A percentile compares a stretch with the other conserved stretches of the same genome.
phyloP scores from a whole-genome alignment of 2,797 vertebrate genomes.

The Syngnathus acus region DNA sequence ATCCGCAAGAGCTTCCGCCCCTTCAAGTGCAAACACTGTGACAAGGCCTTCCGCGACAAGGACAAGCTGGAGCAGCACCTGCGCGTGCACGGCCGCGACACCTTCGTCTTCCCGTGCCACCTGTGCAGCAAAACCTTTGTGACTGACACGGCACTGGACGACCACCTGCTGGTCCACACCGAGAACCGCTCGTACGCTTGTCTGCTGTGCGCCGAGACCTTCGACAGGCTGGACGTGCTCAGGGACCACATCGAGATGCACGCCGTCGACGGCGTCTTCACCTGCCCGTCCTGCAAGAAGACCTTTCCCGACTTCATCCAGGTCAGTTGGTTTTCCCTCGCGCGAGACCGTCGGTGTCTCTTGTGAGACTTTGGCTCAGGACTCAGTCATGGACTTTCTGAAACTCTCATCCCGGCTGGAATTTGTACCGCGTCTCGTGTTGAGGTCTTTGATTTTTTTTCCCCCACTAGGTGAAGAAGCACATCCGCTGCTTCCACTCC shows the following conservation, averaged over 20 bases:
- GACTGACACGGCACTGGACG: constrained; percentile 81
- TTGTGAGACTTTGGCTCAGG: not conserved
- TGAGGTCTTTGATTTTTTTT: not conserved
- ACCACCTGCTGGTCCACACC: constrained; percentile 88
- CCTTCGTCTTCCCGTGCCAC: constrained; percentile 86
- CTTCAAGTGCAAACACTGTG: constrained; percentile 92
- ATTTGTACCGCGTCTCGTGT: not conserved
- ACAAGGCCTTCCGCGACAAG: constrained; percentile 94
- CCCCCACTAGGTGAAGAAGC: constrained; percentile 85
- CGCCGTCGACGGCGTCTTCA: constrained; percentile 83
- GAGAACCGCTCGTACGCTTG: constrained; percentile 95
- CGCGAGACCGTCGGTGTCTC: not conserved
- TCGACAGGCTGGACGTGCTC: constrained; percentile 88
- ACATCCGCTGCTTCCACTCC: constrained; percentile 95
- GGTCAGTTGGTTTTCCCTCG: constrained; percentile 60
- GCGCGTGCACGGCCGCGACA: constrained; percentile 86
- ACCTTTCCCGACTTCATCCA: constrained; percentile 94
- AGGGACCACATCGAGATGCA: constrained; percentile 92
- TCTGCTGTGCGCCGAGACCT: constrained; percentile 86
- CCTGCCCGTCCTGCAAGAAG: constrained; percentile 94
- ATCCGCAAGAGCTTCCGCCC: constrained; percentile 95
- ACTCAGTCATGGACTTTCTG: too few relatives aligned
- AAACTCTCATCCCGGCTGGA: too few relatives aligned
- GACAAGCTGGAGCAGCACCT: constrained; percentile 94
- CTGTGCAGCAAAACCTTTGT: constrained; percentile 92